Evolutionary conservation across 2,113 vertebrate species (phyloP).

Genomic region (Chaetodon trifascialis): DNA sequence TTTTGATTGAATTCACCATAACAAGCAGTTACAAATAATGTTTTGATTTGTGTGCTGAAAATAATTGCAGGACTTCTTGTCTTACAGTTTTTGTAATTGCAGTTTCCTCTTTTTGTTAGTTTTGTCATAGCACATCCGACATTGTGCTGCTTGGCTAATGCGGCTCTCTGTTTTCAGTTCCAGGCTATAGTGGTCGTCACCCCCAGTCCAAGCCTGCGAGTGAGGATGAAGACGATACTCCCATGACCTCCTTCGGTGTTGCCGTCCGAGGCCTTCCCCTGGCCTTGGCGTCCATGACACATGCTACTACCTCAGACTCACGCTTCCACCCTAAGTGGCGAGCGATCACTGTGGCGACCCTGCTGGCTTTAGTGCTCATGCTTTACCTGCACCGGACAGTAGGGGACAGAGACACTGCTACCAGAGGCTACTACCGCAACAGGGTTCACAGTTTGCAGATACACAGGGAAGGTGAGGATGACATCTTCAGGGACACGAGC

Average conservation of each 20-base stretch:
- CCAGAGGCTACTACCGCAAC: conserved; percentile 43
- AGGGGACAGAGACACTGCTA: conserved; percentile 27
- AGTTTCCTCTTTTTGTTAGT: not conserved
- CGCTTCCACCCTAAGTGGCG: conserved; percentile 92
- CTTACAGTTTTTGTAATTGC: not conserved
- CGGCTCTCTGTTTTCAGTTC: conserved; percentile 56
- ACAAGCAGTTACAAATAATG: not conserved
- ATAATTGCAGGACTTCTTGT: not conserved
- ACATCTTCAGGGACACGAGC: conserved; percentile 9
- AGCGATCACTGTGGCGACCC: conserved; percentile 84
- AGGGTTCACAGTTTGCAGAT: conserved; percentile 66
- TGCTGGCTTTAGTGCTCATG: conserved; percentile 82
- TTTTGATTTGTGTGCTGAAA: not conserved
- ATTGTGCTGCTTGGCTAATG: not conserved
- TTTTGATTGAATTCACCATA: not conserved
- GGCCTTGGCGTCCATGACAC: conserved; percentile 89
- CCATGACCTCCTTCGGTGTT: conserved; percentile 88
- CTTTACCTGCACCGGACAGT: conserved; percentile 85
- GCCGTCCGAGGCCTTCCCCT: conserved; percentile 85
- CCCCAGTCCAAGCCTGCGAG: conserved; percentile 74
- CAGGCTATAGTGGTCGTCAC: conserved; percentile 50
- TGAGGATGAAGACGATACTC: conserved; percentile 84
- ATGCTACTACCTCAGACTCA: conserved; percentile 84
- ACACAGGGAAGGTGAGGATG: not conserved
- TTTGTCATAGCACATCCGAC: not conserved